Evolutionary conservation across 2,113 vertebrate species (phyloP).

Genomic region (Tympanuchus pallidicinctus): DNA sequence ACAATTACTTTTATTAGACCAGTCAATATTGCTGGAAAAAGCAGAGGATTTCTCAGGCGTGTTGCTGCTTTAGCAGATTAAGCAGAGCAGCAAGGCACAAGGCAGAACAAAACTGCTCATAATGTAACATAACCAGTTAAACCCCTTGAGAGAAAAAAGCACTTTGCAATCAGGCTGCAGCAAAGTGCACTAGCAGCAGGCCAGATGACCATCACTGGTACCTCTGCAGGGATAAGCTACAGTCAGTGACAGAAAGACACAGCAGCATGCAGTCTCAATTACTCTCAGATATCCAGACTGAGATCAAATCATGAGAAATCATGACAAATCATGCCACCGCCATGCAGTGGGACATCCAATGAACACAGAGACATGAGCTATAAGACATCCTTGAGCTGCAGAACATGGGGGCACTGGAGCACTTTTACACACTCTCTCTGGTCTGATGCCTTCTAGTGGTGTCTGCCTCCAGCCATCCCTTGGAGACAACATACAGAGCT

Average conservation of each 20-base stretch:
- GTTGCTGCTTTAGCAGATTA: neutral
- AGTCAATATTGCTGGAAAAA: neutral
- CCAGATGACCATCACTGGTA: neutral
- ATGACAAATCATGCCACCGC: neutral
- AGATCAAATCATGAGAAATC: neutral
- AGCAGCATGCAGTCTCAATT: neutral
- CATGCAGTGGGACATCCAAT: neutral
- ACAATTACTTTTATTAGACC: neutral
- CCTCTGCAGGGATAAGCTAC: neutral
- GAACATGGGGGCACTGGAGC: neutral
- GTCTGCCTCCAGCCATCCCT: neutral
- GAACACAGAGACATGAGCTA: neutral
- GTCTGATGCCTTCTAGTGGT: rapidly evolving
- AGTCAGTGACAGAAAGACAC: neutral
- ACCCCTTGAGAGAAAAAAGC: neutral
- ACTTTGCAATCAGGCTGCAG: neutral
- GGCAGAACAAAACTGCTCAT: neutral
- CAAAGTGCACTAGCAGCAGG: neutral
- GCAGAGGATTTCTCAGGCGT: conserved; percentile 5
- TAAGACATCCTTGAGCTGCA: neutral
- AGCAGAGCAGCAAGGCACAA: neutral
- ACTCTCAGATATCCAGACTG: neutral
- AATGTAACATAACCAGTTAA: neutral
- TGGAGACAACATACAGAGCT: neutral
- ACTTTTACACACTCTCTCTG: neutral